phyloP scores from a whole-genome alignment of 2,797 vertebrate genomes.

The Leuciscus waleckii region DNA sequence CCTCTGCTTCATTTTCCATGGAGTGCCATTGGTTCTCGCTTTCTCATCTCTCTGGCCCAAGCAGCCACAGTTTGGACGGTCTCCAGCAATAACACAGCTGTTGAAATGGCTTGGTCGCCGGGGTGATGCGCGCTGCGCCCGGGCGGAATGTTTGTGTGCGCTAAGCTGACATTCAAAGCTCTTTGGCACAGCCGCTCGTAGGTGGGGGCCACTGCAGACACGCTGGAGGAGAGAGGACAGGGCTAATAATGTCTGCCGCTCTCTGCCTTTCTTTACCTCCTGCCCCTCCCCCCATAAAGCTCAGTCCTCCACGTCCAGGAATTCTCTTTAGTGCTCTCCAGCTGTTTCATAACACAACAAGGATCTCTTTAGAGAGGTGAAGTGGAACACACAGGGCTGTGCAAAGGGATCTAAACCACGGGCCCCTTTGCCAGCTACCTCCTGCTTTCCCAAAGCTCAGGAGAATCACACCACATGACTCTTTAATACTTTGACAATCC shows the following conservation, averaged over 20 bases:
- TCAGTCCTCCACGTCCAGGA: slow-evolving; percentile 64
- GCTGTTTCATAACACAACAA: slow-evolving; percentile 75
- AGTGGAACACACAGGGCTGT: slow-evolving; percentile 68
- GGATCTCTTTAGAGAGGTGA: slow-evolving; percentile 73
- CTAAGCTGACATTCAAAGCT: slow-evolving; percentile 78
- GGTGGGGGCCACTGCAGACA: slow-evolving; percentile 41
- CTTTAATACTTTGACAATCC: neutral
- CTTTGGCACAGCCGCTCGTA: slow-evolving; percentile 65
- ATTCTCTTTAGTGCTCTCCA: slow-evolving; percentile 72
- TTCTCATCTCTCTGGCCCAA: slow-evolving; percentile 50
- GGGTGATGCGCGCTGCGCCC: slow-evolving; percentile 75
- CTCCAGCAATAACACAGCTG: slow-evolving; percentile 91
- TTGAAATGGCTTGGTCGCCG: slow-evolving; percentile 85
- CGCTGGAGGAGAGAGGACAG: slow-evolving; percentile 56
- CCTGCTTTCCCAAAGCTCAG: neutral
- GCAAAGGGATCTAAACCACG: slow-evolving; percentile 70
- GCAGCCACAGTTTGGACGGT: slow-evolving; percentile 73
- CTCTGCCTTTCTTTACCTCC: slow-evolving; percentile 54
- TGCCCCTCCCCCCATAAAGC: slow-evolving; percentile 33
- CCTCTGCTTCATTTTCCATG: slow-evolving; percentile 4
- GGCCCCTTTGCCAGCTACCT: slow-evolving; percentile 46
- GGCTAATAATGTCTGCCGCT: slow-evolving; percentile 65
- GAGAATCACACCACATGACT: slow-evolving; percentile 13
- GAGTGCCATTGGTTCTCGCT: slow-evolving; percentile 16
- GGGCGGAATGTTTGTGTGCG: slow-evolving; percentile 80